Percentiles rank a stretch among this genome's conserved stretches.
phyloP scores from a whole-genome alignment of 2,888 invertebrate genomes.

The Melanophora roralis region DNA sequence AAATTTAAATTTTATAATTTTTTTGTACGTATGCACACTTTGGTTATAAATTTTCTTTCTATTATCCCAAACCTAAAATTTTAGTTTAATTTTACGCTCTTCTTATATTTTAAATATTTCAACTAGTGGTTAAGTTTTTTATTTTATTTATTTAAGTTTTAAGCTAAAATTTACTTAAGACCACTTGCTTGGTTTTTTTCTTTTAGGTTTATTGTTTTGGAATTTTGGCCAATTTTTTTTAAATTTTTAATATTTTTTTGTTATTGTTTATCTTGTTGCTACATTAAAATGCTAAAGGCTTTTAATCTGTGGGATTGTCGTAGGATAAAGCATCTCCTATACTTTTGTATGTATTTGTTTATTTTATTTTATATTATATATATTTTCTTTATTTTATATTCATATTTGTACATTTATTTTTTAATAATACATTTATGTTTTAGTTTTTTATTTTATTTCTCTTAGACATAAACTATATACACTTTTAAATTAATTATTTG shows the following conservation, averaged over 20 bases:
- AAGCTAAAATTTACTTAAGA: background rate
- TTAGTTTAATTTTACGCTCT: too few species aligned
- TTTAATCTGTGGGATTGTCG: conserved; percentile 75
- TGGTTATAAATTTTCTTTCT: too few species aligned
- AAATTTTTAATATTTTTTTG: conserved; percentile 1
- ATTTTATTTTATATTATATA: conserved; percentile 10
- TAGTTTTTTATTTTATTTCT: conserved; percentile 6
- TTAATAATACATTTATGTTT: background rate
- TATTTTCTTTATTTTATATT: conserved; percentile 12
- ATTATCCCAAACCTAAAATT: too few species aligned
- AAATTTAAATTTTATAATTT: too few species aligned
- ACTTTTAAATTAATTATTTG: too few species aligned
- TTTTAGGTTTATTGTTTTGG: conserved; percentile 12
- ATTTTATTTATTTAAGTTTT: conserved; percentile 2
- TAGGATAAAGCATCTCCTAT: conserved; percentile 59
- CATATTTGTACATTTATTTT: conserved; percentile 14
- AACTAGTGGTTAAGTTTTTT: too few species aligned
- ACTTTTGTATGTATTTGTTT: conserved; percentile 1
- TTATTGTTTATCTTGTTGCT: conserved; percentile 35
- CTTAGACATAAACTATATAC: too few species aligned
- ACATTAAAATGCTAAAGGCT: conserved; percentile 68
- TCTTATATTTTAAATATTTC: too few species aligned
- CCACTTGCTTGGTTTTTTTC: conserved; percentile 29
- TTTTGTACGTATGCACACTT: too few species aligned
- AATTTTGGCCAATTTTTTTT: background rate